Evolutionary conservation across 2,113 vertebrate genomes (phyloP).

Genomic region (Bos javanicus): DNA sequence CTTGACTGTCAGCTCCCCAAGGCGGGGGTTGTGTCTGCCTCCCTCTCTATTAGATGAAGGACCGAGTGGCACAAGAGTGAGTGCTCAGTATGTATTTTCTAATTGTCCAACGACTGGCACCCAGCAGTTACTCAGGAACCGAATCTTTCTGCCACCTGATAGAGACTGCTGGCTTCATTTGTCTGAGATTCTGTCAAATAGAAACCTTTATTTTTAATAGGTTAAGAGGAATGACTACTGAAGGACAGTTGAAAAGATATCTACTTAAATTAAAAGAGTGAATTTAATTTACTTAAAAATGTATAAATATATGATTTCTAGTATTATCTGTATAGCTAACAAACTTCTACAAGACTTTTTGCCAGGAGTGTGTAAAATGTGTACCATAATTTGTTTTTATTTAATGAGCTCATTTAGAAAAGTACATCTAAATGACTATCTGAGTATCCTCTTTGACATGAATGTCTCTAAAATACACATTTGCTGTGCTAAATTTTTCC

Average conservation of each 20-base stretch:
- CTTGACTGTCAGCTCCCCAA: background rate
- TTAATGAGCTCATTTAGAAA: background rate
- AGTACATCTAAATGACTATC: background rate
- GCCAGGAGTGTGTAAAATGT: background rate
- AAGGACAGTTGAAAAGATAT: background rate
- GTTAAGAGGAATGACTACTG: background rate
- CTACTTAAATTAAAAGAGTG: background rate
- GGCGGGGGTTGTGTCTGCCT: background rate
- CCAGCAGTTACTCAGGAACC: background rate
- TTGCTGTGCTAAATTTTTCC: background rate
- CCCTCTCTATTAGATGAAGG: background rate
- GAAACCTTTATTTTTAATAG: background rate
- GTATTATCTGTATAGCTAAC: background rate
- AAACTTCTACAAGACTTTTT: background rate
- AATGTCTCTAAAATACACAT: background rate
- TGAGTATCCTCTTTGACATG: background rate
- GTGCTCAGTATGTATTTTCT: background rate
- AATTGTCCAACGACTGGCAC: background rate
- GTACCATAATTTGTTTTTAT: background rate
- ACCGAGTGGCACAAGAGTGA: fast-evolving
- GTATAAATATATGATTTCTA: background rate
- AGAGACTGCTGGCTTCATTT: background rate
- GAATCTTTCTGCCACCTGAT: background rate
- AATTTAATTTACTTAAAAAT: background rate
- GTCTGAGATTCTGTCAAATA: background rate